Evolutionary conservation across 2,113 vertebrate genomes (phyloP).

Genomic region (Myrmecophaga tridactyla): DNA sequence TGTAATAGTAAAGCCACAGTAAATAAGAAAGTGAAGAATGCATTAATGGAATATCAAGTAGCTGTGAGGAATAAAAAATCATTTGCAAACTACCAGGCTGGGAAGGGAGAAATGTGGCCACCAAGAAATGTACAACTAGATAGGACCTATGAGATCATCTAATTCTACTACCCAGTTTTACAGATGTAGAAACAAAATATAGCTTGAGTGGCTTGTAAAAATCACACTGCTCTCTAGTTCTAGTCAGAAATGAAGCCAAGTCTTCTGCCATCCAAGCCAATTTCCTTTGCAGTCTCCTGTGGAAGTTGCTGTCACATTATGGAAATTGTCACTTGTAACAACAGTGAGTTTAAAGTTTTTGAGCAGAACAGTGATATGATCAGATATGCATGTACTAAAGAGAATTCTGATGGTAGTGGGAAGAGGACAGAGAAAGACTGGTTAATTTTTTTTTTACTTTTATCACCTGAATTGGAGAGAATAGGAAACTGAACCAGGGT

Average conservation of each 20-base stretch:
- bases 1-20: neutral
- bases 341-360: neutral
- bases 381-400: neutral
- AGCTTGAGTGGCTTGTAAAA: neutral
- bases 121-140: neutral
- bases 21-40: neutral
- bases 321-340: neutral
- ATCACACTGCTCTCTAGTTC: neutral
- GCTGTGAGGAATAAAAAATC: neutral
- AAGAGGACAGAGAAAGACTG: neutral
- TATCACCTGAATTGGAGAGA: neutral
- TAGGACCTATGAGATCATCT: neutral
- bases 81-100: neutral
- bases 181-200: neutral
- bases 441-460: neutral
- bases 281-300: neutral
- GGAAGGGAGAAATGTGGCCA: neutral
- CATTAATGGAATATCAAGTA: neutral
- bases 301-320: neutral
- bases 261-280: neutral
- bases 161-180: neutral
- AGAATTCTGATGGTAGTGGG: neutral
- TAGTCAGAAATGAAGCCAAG: neutral
- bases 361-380: neutral
- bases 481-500: neutral